phyloP scores from a whole-genome alignment of 2,888 invertebrate genomes.

The Lordiphosa fenestrarum region DNA sequence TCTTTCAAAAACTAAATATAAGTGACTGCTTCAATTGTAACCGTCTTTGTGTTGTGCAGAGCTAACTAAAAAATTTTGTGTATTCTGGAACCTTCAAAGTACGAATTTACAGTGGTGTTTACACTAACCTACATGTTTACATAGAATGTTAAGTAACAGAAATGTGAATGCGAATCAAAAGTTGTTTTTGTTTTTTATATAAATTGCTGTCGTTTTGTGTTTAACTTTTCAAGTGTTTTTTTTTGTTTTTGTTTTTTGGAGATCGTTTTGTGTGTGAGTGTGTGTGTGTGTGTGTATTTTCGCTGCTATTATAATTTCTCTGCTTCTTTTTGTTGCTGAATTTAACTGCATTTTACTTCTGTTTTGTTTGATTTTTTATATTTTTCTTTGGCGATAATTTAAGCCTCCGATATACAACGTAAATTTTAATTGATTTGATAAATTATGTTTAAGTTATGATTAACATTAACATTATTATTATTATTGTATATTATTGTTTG shows the following conservation, averaged over 20 bases:
- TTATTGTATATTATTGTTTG: constrained; percentile 31
- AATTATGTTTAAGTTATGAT: constrained; percentile 44
- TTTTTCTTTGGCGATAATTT: constrained; percentile 78
- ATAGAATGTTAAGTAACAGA: too few relatives aligned
- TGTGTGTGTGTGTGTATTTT: constrained; percentile 8
- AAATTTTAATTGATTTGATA: constrained; percentile 61
- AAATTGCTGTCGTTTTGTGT: too few relatives aligned
- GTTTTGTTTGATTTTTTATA: constrained; percentile 25
- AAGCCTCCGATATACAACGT: constrained; percentile 79
- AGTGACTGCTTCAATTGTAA: too few relatives aligned
- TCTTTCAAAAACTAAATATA: too few relatives aligned
- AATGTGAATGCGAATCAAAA: too few relatives aligned
- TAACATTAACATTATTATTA: constrained; percentile 15
- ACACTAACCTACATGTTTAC: too few relatives aligned
- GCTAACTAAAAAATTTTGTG: too few relatives aligned
- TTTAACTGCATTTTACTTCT: constrained; percentile 34
- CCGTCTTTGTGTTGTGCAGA: too few relatives aligned
- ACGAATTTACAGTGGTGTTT: too few relatives aligned
- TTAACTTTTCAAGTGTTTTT: constrained; percentile 4
- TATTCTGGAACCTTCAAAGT: too few relatives aligned
- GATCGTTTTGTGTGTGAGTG: constrained; percentile 54
- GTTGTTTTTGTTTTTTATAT: too few relatives aligned
- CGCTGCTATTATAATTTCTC: constrained; percentile 33
- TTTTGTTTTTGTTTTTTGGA: constrained; percentile 58
- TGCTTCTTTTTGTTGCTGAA: constrained; percentile 17